These are phyloP conservation scores for Peromyscus leucopus DNA, from an alignment of 2,113 vertebrate species.

Conservation along the genomic window DNA sequence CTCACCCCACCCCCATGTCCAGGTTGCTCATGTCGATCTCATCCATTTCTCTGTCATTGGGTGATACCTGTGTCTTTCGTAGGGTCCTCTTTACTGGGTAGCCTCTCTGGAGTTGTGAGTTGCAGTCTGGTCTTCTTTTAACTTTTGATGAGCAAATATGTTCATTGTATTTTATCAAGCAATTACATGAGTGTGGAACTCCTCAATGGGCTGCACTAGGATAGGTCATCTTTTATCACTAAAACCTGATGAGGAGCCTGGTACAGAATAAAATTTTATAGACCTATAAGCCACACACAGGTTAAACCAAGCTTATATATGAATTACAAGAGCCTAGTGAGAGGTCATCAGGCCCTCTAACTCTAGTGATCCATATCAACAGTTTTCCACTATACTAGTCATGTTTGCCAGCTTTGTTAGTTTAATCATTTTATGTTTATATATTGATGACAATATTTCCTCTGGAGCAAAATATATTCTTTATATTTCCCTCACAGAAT, in stretches of 20 bases:
- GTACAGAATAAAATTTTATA: background rate
- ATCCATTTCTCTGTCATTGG: too few relatives aligned
- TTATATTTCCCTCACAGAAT: background rate
- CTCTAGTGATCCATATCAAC: background rate
- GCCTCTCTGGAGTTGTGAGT: too few relatives aligned
- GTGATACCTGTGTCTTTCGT: too few relatives aligned
- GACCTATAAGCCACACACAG: background rate
- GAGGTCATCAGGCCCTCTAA: background rate
- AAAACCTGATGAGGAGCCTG: background rate
- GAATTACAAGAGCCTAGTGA: background rate
- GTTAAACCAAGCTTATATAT: background rate
- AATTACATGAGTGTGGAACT: background rate
- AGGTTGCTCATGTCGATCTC: too few relatives aligned
- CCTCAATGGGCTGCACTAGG: background rate
- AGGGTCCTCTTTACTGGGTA: too few relatives aligned
- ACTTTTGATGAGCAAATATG: background rate
- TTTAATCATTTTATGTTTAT: background rate
- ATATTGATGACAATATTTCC: background rate
- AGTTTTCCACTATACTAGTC: background rate
- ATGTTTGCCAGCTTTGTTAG: background rate
- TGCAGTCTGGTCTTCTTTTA: background rate
- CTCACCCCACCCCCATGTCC: too few relatives aligned
- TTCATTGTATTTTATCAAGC: background rate
- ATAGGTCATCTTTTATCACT: background rate
- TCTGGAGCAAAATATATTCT: background rate